A percentile compares a stretch with the other conserved stretches of the same genome.
phyloP scores from a whole-genome alignment of 1,140 invertebrate species.

The Mamestra configurata region DNA sequence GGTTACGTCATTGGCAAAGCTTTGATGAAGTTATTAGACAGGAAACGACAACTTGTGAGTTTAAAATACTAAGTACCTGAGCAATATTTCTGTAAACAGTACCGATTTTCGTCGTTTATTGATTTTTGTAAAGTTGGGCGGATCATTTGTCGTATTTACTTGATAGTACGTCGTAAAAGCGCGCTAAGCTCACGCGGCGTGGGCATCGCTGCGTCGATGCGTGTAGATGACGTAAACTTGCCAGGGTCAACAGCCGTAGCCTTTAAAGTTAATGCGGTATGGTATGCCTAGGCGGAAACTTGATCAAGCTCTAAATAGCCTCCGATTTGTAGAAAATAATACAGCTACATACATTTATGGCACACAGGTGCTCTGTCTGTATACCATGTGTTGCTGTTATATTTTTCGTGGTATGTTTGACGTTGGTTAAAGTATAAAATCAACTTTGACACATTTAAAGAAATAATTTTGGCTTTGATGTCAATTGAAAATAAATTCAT shows the following conservation, averaged over 20 bases:
- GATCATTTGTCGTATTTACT: background rate
- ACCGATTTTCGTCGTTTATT: background rate
- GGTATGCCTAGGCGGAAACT: slow-evolving; percentile 33
- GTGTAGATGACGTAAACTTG: slow-evolving; percentile 51
- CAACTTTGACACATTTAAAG: no score
- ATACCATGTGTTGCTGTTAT: background rate
- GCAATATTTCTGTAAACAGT: background rate
- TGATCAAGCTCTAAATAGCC: slow-evolving; percentile 20
- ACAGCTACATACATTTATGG: background rate
- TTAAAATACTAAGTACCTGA: slow-evolving; percentile 15
- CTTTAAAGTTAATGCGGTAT: slow-evolving; percentile 44
- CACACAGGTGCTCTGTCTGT: background rate
- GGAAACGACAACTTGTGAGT: background rate
- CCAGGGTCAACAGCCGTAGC: slow-evolving; percentile 64
- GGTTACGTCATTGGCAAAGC: slow-evolving; percentile 51
- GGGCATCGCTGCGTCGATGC: slow-evolving; percentile 23
- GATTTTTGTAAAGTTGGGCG: background rate
- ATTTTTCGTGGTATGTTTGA: background rate
- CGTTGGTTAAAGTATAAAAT: no score
- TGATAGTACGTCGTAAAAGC: slow-evolving; percentile 17
- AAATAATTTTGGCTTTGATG: no score
- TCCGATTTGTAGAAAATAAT: slow-evolving; percentile 1
- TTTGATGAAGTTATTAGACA: background rate
- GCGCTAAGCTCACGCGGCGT: slow-evolving; percentile 33
- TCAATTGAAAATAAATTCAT: background rate